These are phyloP conservation scores for Selenia dentaria DNA, from an alignment of 2,888 invertebrate genomes.

Conservation along the genomic window DNA sequence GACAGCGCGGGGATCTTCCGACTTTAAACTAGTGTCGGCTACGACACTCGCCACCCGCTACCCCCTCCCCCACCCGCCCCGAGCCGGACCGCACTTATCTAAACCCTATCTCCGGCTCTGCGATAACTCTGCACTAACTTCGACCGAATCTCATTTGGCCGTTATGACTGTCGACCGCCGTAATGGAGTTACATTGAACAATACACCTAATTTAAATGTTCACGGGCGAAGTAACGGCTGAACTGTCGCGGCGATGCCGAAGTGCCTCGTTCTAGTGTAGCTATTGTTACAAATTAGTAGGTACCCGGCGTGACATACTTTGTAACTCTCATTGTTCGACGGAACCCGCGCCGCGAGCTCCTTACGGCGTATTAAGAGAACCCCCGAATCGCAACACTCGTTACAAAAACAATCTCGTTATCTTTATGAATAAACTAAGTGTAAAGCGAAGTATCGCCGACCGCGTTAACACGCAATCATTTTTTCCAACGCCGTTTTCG, in stretches of 20 bases:
- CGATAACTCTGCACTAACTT: constrained; percentile 19
- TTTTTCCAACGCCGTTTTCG: constrained; percentile 1
- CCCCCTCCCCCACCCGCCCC: background rate
- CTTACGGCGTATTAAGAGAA: background rate
- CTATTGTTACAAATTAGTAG: constrained; percentile 30
- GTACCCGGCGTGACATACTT: constrained; percentile 13
- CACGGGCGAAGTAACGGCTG: constrained; percentile 21
- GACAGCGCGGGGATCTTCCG: constrained; percentile 3
- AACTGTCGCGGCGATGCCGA: constrained; percentile 22
- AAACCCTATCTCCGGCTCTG: constrained; percentile 14
- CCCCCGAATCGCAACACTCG: background rate
- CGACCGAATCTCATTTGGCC: constrained; percentile 14
- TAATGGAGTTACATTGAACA: constrained; percentile 31
- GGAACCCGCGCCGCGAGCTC: background rate
- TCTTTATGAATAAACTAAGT: background rate
- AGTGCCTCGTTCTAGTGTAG: constrained; percentile 15
- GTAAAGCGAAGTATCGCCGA: background rate
- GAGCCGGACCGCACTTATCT: constrained; percentile 18
- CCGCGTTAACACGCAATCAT: constrained; percentile 4
- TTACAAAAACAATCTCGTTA: constrained; percentile 8
- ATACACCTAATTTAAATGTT: constrained; percentile 32
- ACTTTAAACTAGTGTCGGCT: constrained; percentile 7
- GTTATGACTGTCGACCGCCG: constrained; percentile 15
- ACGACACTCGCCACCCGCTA: background rate
- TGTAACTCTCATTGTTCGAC: constrained; percentile 21